These are phyloP conservation scores for Cinclus mexicanus DNA, from an alignment of 2,113 vertebrate genomes.

Conservation along the genomic window DNA sequence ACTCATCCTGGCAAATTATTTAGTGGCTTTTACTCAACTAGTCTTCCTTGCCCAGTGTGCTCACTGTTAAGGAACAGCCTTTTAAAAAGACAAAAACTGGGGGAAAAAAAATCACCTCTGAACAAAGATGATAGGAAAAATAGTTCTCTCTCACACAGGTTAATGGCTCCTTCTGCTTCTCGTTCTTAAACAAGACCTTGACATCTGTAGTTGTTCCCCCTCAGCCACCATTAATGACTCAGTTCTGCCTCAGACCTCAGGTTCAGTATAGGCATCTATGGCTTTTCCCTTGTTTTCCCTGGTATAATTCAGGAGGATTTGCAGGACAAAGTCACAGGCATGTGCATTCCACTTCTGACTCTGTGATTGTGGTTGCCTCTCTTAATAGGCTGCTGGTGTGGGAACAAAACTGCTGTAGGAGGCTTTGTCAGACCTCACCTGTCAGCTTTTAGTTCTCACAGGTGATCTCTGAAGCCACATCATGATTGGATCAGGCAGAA, in stretches of 20 bases:
- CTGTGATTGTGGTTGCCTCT: background rate
- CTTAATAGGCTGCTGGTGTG: background rate
- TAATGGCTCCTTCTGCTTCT: background rate
- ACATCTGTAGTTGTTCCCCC: background rate
- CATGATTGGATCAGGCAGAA: background rate
- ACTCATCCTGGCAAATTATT: background rate
- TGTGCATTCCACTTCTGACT: background rate
- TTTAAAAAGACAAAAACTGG: background rate
- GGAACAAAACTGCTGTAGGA: background rate
- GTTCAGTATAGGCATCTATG: background rate
- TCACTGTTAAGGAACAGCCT: background rate
- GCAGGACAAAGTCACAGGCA: accelerated
- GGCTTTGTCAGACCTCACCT: background rate
- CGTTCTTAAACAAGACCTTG: background rate
- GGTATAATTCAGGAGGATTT: background rate
- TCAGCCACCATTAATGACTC: background rate
- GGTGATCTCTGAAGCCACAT: background rate
- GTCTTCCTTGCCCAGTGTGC: background rate
- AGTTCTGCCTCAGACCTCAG: background rate
- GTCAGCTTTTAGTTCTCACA: background rate
- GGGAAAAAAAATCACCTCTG: background rate
- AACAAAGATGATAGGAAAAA: background rate
- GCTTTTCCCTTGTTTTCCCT: background rate
- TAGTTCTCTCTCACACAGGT: background rate
- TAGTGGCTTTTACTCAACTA: background rate